Evolutionary conservation across 2,888 invertebrate species (phyloP).

Genomic region (Catonia carolina): DNA sequence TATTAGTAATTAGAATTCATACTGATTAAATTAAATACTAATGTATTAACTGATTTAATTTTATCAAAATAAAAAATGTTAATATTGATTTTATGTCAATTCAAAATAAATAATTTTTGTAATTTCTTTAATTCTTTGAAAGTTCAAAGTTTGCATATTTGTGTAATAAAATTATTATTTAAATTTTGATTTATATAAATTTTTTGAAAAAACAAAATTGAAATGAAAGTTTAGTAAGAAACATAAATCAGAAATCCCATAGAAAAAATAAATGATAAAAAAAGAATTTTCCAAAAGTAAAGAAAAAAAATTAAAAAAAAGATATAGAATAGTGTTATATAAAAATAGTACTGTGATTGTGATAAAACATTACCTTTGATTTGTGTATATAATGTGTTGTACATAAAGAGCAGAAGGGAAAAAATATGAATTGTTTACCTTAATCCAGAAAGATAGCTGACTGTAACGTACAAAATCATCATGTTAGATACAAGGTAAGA

Average conservation of each 20-base stretch:
- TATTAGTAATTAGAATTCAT: too few relatives aligned
- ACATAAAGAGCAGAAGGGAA: neutral
- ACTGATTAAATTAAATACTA: too few relatives aligned
- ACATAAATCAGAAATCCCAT: neutral
- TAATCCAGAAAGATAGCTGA: constrained; percentile 4
- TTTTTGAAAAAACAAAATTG: neutral
- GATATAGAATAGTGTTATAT: too few relatives aligned
- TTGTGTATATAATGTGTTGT: neutral
- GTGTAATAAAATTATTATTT: too few relatives aligned
- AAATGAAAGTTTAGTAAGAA: neutral
- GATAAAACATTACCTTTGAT: neutral
- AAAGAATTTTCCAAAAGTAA: neutral
- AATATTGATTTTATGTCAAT: too few relatives aligned
- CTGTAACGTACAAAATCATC: constrained; percentile 8
- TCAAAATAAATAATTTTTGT: too few relatives aligned
- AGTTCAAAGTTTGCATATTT: too few relatives aligned
- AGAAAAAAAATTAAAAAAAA: too few relatives aligned
- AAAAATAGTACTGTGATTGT: neutral
- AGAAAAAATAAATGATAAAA: constrained; percentile 3
- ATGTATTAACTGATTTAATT: too few relatives aligned
- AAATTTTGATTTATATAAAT: too few relatives aligned
- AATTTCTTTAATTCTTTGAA: too few relatives aligned
- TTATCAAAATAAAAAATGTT: too few relatives aligned
- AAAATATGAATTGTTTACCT: constrained; percentile 5
- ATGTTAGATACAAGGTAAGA: constrained; percentile 3